Percentiles rank a stretch among this genome's conserved stretches.
Conservation (phyloP, 2,797 vertebrate genomes). For the Sylvia borin region DNA sequence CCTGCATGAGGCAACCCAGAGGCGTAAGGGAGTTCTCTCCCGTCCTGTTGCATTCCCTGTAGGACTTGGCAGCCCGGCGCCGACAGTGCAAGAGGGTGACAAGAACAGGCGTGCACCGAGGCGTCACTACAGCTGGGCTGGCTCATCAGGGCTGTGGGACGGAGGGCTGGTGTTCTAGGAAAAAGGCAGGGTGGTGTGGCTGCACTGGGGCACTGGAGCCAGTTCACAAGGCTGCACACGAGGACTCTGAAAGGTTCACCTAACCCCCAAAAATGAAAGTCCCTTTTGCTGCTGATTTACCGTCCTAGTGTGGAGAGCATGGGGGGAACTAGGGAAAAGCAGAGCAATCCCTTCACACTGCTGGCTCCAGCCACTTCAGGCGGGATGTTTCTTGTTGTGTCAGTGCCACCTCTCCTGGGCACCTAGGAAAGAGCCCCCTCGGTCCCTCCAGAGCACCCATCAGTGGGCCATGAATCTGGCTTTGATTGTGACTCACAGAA, state of each 20-base stretch:
- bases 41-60: not conserved
- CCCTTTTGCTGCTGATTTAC: not conserved
- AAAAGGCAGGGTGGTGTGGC: not conserved
- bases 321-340: not conserved
- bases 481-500: accelerated
- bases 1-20: not conserved
- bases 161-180: not conserved
- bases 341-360: not conserved
- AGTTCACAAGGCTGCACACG: not conserved
- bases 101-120: slow-evolving; percentile 33
- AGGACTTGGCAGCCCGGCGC: not conserved
- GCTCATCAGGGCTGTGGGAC: not conserved
- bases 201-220: not conserved
- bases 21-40: not conserved
- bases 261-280: not conserved
- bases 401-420: not conserved
- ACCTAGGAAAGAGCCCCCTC: not conserved
- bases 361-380: not conserved
- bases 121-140: not conserved
- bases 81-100: not conserved
- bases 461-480: not conserved
- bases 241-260: not conserved
- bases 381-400: not conserved
- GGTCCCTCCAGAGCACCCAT: not conserved
- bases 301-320: not conserved